These are phyloP conservation scores for Noturus placidus DNA, from an alignment of 2,113 vertebrate genomes.

Conservation along the genomic window DNA sequence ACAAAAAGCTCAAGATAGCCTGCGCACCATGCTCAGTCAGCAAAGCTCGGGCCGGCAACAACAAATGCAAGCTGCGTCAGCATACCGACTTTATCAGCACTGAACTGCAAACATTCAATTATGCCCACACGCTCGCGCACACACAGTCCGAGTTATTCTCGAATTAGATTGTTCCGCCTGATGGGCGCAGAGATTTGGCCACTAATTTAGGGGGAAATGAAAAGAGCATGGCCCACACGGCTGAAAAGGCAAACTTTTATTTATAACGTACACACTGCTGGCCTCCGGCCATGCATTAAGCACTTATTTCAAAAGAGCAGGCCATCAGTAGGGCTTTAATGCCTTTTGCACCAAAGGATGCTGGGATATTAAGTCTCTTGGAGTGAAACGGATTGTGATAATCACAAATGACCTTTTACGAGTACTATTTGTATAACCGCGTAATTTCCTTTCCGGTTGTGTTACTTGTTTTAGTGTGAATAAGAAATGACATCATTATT, in stretches of 20 bases:
- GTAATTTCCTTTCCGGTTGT: neutral
- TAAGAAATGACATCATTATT: neutral
- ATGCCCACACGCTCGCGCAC: constrained; percentile 26
- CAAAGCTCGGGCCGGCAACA: constrained; percentile 38
- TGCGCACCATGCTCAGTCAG: constrained; percentile 57
- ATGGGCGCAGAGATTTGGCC: constrained; percentile 57
- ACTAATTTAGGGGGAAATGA: constrained; percentile 60
- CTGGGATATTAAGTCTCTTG: neutral
- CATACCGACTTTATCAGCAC: constrained; percentile 54
- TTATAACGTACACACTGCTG: constrained; percentile 68
- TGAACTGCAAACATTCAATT: constrained; percentile 62
- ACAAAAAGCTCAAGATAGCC: constrained; percentile 58
- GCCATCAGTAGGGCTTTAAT: constrained; percentile 66
- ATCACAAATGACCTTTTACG: constrained; percentile 20
- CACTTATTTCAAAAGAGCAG: constrained; percentile 62
- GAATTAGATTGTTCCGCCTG: constrained; percentile 62
- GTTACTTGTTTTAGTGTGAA: neutral
- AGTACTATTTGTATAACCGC: neutral
- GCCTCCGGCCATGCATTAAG: constrained; percentile 63
- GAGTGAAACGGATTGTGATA: constrained; percentile 2
- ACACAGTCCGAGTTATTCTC: constrained; percentile 58
- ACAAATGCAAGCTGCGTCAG: constrained; percentile 40
- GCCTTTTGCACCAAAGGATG: neutral
- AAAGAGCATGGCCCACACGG: constrained; percentile 58
- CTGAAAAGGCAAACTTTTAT: constrained; percentile 74